Conservation (phyloP, 2,797 vertebrate genomes). For the Pyrocephalus nanus region DNA sequence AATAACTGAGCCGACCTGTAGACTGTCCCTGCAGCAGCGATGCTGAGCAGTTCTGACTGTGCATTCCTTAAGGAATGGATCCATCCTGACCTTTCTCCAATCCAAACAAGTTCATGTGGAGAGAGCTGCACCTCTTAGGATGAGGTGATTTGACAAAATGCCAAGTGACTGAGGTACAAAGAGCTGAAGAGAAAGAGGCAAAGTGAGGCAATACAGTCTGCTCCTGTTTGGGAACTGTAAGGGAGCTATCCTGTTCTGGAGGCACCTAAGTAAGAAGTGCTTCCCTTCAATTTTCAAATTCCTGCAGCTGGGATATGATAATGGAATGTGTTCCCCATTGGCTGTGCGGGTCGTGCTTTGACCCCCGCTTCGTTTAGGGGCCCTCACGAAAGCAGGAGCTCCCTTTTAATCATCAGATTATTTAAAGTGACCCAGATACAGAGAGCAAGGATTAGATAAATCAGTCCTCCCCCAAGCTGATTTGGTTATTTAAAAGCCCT, state of each 20-base stretch:
- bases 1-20: background rate
- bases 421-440: slow-evolving; percentile 67
- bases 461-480: slow-evolving; percentile 39
- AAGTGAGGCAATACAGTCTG: background rate
- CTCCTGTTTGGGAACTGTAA: background rate
- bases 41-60: background rate
- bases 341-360: background rate
- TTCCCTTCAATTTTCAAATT: background rate
- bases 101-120: background rate
- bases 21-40: background rate
- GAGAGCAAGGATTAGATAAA: slow-evolving; percentile 63
- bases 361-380: background rate
- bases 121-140: background rate
- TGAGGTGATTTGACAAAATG: background rate
- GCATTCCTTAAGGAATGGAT: background rate
- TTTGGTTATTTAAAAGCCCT: slow-evolving; percentile 64
- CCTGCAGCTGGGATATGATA: background rate
- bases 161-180: background rate
- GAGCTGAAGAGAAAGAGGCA: background rate
- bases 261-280: background rate
- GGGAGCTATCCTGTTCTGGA: background rate
- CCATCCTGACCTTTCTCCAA: background rate
- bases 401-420: slow-evolving; percentile 58
- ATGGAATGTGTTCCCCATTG: rapidly evolving
- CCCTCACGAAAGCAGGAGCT: background rate